Base-by-base conservation (phyloP, 64 coral and sea anemone genomes). In the Porites australiensis region DNA sequence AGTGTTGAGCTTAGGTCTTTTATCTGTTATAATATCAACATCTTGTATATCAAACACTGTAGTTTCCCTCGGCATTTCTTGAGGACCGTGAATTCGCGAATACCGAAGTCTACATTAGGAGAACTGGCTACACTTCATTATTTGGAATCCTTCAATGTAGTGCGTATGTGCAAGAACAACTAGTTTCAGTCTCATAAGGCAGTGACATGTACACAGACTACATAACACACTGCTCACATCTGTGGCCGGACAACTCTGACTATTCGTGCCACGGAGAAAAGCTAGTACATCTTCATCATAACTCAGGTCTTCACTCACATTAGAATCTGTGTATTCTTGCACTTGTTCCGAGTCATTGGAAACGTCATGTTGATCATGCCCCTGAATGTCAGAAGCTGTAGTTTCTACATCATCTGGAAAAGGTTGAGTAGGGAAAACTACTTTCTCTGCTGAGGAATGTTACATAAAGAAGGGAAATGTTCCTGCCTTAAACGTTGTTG, bases 251-350 rank as follows among this genome's bases (percentile, higher is more conserved):
- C 79, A 83, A 83, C 79, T 83, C 79, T 83, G 57, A 83, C 22
- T 20, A 51, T 83, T 51, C 50, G 59, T 72, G 74, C 88, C 88
- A 89, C 72, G 74, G 59, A 89, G 87, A 89, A 89, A 89, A 59
- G 88, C 64, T 58, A 82, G 2, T 90, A 90, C 88, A 90, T 79
- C 88, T 79, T 79, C 75, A 70, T 90, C 88, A 90, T 72, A 62
- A 62, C 75, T 90, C 88, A 90, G 77, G 55, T 90, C 49, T 90
- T 81, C 63, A 90, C 89, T 91, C 19, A 79, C 63, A 89, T 89
- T 45, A 78, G 47, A 79, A 79, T 89, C 74, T 65, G 88, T 89
- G 58, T 79, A 89, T 89, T 89, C 88, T 79, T 89, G 74, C 74
- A 66, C 16, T 61, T 65, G 57, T 89, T 89, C 77, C n/a, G 63